Evolutionary conservation across 2,797 vertebrate genomes (phyloP).

Genomic region (Cryptoblepharus egeriae): DNA sequence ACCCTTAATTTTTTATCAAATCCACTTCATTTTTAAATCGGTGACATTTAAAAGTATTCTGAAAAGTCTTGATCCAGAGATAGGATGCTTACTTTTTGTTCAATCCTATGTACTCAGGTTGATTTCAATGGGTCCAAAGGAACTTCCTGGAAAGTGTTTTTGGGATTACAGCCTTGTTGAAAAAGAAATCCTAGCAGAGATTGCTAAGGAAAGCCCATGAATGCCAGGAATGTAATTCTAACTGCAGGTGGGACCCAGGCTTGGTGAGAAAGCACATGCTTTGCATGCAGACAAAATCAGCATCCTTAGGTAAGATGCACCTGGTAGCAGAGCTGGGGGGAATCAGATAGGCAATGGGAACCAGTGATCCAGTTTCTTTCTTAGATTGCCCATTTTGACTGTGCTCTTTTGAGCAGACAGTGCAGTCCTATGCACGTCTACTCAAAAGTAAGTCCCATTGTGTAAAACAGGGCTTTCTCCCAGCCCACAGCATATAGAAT

Average conservation of each 20-base stretch:
- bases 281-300: no score
- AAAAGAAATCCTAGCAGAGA: not conserved
- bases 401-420: no score
- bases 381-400: not conserved
- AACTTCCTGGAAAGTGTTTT: not conserved
- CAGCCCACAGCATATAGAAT: no score
- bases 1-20: not conserved
- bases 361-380: not conserved
- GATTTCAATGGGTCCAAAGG: not conserved
- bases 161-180: not conserved
- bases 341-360: not conserved
- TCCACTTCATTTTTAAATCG: not conserved
- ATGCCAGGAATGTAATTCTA: not conserved
- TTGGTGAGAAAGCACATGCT: no score
- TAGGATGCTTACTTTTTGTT: not conserved
- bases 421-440: no score
- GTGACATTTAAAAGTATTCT: not conserved
- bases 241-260: not conserved
- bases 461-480: no score
- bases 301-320: not conserved
- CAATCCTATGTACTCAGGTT: not conserved
- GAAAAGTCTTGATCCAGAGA: not conserved
- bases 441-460: no score
- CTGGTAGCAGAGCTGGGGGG: not conserved
- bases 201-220: not conserved